phyloP scores from a whole-genome alignment of 1,140 invertebrate genomes.

The Drosophila subpulchrella region DNA sequence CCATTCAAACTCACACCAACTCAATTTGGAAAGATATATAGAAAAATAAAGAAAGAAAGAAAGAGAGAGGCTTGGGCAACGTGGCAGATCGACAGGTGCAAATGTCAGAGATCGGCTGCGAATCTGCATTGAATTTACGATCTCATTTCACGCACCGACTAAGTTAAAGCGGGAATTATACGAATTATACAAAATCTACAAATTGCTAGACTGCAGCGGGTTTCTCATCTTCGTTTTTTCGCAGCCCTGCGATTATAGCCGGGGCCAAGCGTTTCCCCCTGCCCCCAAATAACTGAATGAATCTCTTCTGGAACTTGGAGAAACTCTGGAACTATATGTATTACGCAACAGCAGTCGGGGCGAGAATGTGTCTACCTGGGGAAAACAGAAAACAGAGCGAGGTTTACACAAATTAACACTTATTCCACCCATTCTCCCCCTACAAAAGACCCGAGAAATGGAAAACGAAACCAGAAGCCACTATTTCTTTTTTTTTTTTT shows the following conservation, averaged over 20 bases:
- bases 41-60: not conserved
- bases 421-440: constrained; percentile 14
- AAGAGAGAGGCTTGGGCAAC: constrained; percentile 2
- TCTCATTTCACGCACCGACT: constrained; percentile 27
- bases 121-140: constrained; percentile 30
- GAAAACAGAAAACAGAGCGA: constrained; percentile 8
- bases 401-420: constrained; percentile 72
- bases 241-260: not conserved
- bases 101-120: constrained; percentile 18
- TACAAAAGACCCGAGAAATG: not conserved
- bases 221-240: no score
- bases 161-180: not conserved
- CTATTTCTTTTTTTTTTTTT: not conserved
- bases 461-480: constrained; percentile 21
- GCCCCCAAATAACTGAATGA: not conserved
- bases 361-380: constrained; percentile 21
- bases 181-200: constrained; percentile 21
- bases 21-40: not conserved
- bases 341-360: constrained; percentile 19
- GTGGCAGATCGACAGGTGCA: constrained; percentile 26
- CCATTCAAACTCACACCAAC: not conserved
- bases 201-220: not conserved
- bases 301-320: not conserved
- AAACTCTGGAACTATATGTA: not conserved
- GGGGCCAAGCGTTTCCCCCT: constrained; percentile 20